Percentiles rank a stretch among this genome's conserved stretches.
Conservation (phyloP, 2,113 vertebrate species). For the Eidolon helvum region DNA sequence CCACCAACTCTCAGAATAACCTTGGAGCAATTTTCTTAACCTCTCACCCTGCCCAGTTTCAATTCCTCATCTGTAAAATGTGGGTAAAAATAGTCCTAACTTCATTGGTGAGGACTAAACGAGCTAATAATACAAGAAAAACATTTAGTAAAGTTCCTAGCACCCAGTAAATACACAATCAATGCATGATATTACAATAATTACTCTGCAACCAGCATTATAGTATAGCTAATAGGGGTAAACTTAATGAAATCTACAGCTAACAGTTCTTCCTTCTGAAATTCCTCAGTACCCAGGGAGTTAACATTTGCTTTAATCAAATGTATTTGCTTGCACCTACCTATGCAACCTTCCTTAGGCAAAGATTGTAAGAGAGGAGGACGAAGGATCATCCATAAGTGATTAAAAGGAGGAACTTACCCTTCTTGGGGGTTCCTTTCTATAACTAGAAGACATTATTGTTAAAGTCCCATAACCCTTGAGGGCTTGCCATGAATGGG, state of each 20-base stretch:
- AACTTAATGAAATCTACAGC: background rate
- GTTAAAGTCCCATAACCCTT: background rate
- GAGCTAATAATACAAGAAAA: background rate
- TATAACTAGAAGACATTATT: background rate
- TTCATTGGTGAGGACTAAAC: background rate
- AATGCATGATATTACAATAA: background rate
- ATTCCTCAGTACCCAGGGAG: background rate
- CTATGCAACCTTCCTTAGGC: background rate
- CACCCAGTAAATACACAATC: background rate
- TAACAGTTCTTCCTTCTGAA: constrained; percentile 17
- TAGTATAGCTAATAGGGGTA: background rate
- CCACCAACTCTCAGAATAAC: background rate
- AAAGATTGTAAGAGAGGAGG: background rate
- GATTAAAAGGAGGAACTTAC: background rate
- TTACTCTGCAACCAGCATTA: background rate
- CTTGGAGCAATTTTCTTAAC: background rate
- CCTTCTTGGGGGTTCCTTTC: background rate
- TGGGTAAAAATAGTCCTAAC: background rate
- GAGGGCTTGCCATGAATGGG: background rate
- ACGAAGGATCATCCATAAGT: background rate
- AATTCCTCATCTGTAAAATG: constrained; percentile 35
- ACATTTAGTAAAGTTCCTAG: background rate
- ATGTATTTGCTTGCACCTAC: background rate
- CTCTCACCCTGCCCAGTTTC: background rate
- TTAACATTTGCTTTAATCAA: constrained; percentile 9